Base-by-base conservation (phyloP, 2,888 invertebrate genomes). In the Drosophila ezoana region DNA sequence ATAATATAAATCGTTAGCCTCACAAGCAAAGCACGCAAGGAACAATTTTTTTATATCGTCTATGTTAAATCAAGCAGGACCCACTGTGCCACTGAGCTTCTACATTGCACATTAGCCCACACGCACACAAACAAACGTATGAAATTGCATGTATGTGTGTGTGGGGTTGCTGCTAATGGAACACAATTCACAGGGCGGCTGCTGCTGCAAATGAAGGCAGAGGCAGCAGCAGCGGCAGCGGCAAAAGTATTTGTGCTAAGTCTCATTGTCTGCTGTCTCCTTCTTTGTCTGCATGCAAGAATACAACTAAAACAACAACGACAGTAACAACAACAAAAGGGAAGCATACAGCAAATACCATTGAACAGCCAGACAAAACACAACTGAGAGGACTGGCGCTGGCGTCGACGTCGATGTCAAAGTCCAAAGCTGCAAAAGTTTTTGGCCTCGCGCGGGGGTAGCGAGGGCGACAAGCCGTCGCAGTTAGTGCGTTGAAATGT, bases 131-230 rank as follows among this genome's bases (percentile, higher is more conserved):
- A 48, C 48, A 68, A 28, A 45, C 45, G 33, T 20, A 35, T 53
- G 56, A 44, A 69, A 74, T 48, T 75, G 70, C 72, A 76, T 76
- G 76, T 49, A 32, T 57, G 18, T 68, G 68, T 53, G 41, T 72
- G 49, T 70, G 87, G 88, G 82, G 82, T 86, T 85, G 86, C 61
- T 81, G 87, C 88, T 82, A 82, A 82, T 82, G 82, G 83, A 82
- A 87, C 78, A 83, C 74, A 83, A 86, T 82, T 81, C 84, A 83
- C 81, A 87, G 84, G 85, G 86, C 83, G 71, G 77, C 64, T 86
- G 79, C 78, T 62, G 62, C 53, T 41, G 43, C 49, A 44, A 58
- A 61, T 59, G 57, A 61, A 52, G 38, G 11, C 51, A 8, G n/a
- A 3, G 16, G 16, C 40, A 38, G 51, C 1, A 16, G 1, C 23